Percentiles rank a stretch among this genome's conserved stretches.
phyloP scores from a whole-genome alignment of 2,888 invertebrate genomes.

The Epinotia bilunana region DNA sequence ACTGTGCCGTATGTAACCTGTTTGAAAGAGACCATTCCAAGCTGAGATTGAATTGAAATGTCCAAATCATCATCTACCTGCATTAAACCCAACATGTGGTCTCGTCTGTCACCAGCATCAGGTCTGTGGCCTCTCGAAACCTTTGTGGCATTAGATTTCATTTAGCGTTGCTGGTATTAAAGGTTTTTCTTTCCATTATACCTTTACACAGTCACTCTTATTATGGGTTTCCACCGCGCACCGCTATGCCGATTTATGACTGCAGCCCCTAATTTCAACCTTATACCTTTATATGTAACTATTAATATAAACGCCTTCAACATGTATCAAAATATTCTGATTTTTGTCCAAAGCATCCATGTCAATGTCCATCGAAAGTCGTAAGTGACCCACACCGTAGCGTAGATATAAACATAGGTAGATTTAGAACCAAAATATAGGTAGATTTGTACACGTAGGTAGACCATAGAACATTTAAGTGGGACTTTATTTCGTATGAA shows the following conservation, averaged over 20 bases:
- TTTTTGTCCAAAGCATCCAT: slow-evolving; percentile 38
- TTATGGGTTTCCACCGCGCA: neutral
- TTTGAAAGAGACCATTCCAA: too few species aligned
- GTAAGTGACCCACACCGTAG: slow-evolving; percentile 31
- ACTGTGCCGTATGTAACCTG: too few species aligned
- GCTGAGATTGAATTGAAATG: too few species aligned
- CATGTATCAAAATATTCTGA: neutral
- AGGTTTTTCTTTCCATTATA: too few species aligned
- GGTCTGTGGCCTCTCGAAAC: too few species aligned
- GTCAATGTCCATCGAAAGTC: slow-evolving; percentile 35
- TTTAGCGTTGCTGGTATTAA: too few species aligned
- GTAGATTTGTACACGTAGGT: slow-evolving; percentile 7
- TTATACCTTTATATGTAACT: neutral
- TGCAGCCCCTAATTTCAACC: neutral
- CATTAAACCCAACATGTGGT: too few species aligned
- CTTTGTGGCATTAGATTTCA: too few species aligned
- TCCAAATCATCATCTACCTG: too few species aligned
- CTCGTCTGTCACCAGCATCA: too few species aligned
- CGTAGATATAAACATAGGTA: too few species aligned
- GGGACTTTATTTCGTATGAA: slow-evolving; percentile 5
- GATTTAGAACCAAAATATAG: neutral
- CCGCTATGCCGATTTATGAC: neutral
- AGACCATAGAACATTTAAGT: slow-evolving; percentile 11
- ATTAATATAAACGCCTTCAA: neutral
- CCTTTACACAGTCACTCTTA: neutral